Evolutionary conservation across 2,888 invertebrate genomes (phyloP).

Genomic region (Clusia tigrina): DNA sequence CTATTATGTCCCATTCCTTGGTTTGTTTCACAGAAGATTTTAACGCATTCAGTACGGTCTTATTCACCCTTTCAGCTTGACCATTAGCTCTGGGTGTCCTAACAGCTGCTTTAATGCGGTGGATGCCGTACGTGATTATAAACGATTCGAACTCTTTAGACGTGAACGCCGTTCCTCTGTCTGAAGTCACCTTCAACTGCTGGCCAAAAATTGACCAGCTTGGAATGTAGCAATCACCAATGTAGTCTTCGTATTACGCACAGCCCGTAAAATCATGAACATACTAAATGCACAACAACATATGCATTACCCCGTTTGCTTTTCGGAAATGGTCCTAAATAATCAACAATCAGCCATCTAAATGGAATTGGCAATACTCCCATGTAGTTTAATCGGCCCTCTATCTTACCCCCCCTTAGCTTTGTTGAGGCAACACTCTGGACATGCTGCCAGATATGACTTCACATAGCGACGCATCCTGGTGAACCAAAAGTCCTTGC

Average conservation of each 20-base stretch:
- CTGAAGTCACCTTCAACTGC: constrained; percentile 25
- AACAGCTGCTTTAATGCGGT: constrained; percentile 17
- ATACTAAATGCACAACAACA: constrained; percentile 30
- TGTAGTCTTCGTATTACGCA: constrained; percentile 32
- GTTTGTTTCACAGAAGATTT: constrained; percentile 19
- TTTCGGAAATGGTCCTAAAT: constrained; percentile 38
- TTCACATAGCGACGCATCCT: constrained; percentile 34
- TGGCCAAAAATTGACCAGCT: constrained; percentile 24
- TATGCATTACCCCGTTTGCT: constrained; percentile 20
- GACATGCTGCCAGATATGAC: constrained; percentile 31
- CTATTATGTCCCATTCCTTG: constrained; percentile 31
- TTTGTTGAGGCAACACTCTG: constrained; percentile 35
- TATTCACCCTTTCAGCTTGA: constrained; percentile 22
- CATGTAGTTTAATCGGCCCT: constrained; percentile 23
- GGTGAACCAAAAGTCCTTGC: constrained; percentile 37
- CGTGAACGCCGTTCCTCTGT: constrained; percentile 31
- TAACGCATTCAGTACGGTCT: constrained; percentile 26
- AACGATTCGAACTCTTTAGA: constrained; percentile 26
- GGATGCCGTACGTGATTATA: constrained; percentile 18
- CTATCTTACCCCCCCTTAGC: constrained; percentile 25
- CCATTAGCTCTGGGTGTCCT: constrained; percentile 10
- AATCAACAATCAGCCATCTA: constrained; percentile 33
- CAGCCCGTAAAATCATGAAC: constrained; percentile 26
- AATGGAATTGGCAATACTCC: constrained; percentile 32
- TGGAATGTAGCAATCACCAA: constrained; percentile 32